These are phyloP conservation scores for Harpagifer antarcticus DNA, from an alignment of 2,797 vertebrate species.

Conservation along the genomic window DNA sequence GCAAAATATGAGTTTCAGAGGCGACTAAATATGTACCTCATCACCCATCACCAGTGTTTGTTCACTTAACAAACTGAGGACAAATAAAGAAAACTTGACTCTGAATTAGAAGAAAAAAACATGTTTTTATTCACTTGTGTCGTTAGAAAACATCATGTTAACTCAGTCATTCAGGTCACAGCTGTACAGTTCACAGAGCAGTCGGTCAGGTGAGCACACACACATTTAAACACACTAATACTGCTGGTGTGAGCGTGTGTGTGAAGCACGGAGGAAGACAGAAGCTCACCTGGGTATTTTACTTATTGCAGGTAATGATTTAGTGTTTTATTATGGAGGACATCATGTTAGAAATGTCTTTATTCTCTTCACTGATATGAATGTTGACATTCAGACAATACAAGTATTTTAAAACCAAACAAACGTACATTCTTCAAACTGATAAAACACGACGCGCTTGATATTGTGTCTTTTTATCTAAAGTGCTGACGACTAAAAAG, in stretches of 20 bases:
- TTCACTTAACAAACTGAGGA: background rate
- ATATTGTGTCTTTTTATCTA: constrained; percentile 25
- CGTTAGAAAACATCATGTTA: constrained; percentile 24
- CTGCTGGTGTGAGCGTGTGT: background rate
- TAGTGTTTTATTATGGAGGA: background rate
- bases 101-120: constrained; percentile 16
- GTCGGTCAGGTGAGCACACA: constrained; percentile 10
- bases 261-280: too few relatives aligned
- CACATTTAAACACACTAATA: too few relatives aligned
- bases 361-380: background rate
- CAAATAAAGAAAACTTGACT: background rate
- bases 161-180: constrained; percentile 7
- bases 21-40: background rate
- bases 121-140: constrained; percentile 30
- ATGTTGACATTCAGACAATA: constrained; percentile 13
- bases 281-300: background rate
- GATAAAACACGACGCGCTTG: background rate
- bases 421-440: background rate
- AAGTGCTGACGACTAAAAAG: constrained; percentile 36
- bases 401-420: background rate
- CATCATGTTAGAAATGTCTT: constrained; percentile 2
- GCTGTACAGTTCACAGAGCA: background rate
- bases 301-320: constrained; percentile 22
- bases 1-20: background rate
- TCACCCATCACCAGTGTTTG: background rate